Conservation (phyloP, 2,888 invertebrate species). For the Trachelus tabidus region DNA sequence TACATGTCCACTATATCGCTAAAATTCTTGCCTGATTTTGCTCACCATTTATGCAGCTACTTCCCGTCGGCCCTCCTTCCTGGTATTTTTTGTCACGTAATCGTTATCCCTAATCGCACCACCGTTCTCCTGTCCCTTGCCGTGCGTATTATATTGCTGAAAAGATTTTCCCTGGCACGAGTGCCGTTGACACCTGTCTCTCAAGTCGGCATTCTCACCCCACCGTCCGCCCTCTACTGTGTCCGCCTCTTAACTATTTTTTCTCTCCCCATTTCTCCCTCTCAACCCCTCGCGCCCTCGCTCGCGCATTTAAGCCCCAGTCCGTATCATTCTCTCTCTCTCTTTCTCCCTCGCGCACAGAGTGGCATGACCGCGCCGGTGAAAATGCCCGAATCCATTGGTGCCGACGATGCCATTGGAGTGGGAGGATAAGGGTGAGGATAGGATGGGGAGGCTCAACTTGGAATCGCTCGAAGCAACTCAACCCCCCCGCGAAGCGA, state of each 20-base stretch:
- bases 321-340: constrained; percentile 4
- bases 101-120: too few species aligned
- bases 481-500: constrained; percentile 2
- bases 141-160: too few species aligned
- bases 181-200: constrained; percentile 64
- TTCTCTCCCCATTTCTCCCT: constrained; percentile 51
- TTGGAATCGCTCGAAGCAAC: constrained; percentile 44
- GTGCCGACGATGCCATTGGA: constrained; percentile 4
- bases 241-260: constrained; percentile 64
- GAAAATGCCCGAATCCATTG: constrained; percentile 59
- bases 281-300: constrained; percentile 30
- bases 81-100: constrained; percentile 5
- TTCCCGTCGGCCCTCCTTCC: constrained; percentile 24
- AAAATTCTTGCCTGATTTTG: constrained; percentile 8
- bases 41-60: constrained; percentile 47
- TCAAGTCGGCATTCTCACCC: constrained; percentile 61
- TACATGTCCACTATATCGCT: too few species aligned
- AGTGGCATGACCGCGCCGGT: constrained; percentile 29
- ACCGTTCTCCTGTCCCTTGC: too few species aligned
- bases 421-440: too few species aligned
- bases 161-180: too few species aligned
- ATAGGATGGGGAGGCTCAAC: constrained; percentile 32
- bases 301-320: background rate
- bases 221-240: constrained; percentile 63
- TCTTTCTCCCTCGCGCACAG: background rate